A percentile compares a stretch with the other conserved stretches of the same genome.
These are phyloP conservation scores for Drosophila melanosoma DNA, from an alignment of 2,888 invertebrate species.

Conservation along the genomic window DNA sequence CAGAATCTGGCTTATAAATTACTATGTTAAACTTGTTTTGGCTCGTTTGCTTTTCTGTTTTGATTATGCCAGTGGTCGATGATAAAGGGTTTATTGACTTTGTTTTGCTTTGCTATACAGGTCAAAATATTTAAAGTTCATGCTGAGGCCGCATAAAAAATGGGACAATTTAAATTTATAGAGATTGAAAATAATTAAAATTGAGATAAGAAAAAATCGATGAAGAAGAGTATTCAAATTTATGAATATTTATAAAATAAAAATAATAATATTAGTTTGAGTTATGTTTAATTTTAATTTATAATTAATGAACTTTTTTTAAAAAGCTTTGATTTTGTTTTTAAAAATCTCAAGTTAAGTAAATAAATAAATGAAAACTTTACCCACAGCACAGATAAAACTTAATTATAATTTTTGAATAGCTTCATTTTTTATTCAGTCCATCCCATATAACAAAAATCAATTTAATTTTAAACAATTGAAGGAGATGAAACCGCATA, in stretches of 20 bases:
- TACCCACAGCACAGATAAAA: background rate
- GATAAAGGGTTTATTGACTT: constrained; percentile 59
- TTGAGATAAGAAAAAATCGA: background rate
- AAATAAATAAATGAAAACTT: background rate
- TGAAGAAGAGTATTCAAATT: background rate
- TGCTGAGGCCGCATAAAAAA: background rate
- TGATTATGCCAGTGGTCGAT: constrained; percentile 42
- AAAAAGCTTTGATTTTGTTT: background rate
- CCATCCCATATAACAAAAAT: background rate
- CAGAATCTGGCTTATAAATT: constrained; percentile 30
- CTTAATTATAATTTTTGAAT: no score
- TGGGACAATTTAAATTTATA: background rate
- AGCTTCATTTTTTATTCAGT: background rate
- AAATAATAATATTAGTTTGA: background rate
- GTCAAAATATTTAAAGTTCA: constrained; percentile 35
- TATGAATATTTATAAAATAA: background rate
- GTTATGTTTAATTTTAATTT: background rate
- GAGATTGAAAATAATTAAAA: background rate
- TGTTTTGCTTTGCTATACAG: constrained; percentile 44
- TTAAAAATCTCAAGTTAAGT: background rate
- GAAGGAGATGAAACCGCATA: background rate
- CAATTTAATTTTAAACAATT: background rate
- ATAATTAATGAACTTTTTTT: background rate
- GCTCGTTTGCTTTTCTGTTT: constrained; percentile 47
- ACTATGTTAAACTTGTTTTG: constrained; percentile 57